Conservation (phyloP, 2,797 vertebrate genomes). For the Alectoris magna region DNA sequence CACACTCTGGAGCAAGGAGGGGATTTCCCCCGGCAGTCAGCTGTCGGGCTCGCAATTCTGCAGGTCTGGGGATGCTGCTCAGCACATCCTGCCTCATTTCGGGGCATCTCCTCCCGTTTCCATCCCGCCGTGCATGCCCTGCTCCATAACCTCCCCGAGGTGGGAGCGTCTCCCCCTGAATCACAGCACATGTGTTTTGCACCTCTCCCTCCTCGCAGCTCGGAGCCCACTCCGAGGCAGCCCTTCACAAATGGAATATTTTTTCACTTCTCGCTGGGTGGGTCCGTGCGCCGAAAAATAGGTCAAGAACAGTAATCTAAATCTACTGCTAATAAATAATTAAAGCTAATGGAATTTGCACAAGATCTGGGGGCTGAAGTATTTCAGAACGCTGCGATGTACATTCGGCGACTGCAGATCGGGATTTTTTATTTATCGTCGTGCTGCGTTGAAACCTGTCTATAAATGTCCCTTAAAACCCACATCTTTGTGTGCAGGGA, state of each 20-base stretch:
- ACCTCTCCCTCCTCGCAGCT: slow-evolving; percentile 49
- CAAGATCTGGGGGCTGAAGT: slow-evolving; percentile 81
- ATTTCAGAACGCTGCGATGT: slow-evolving; percentile 71
- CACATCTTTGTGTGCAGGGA: slow-evolving; percentile 15
- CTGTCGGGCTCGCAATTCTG: rapidly evolving
- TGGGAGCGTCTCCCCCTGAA: background rate
- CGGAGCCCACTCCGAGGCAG: slow-evolving; percentile 57
- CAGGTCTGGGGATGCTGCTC: too few species aligned
- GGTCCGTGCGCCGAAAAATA: slow-evolving; percentile 79
- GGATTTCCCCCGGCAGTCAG: background rate
- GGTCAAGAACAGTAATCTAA: slow-evolving; percentile 85
- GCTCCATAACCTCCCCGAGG: background rate
- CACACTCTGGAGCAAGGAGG: background rate
- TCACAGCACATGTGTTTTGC: slow-evolving; percentile 45
- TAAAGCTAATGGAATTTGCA: slow-evolving; percentile 88
- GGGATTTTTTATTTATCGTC: slow-evolving; percentile 81
- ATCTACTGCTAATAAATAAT: slow-evolving; percentile 87
- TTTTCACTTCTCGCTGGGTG: slow-evolving; percentile 79
- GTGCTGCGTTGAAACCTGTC: slow-evolving; percentile 42
- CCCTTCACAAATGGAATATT: slow-evolving; percentile 76
- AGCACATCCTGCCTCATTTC: background rate
- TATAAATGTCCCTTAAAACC: slow-evolving; percentile 67
- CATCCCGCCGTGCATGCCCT: slow-evolving; percentile 19
- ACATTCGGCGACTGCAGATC: slow-evolving; percentile 73
- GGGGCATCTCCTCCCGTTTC: slow-evolving; percentile 27